Evolutionary conservation across 2,797 vertebrate genomes (phyloP), one percentile per base, ranked within the genome.

Genomic region (Psittacula echo): DNA sequence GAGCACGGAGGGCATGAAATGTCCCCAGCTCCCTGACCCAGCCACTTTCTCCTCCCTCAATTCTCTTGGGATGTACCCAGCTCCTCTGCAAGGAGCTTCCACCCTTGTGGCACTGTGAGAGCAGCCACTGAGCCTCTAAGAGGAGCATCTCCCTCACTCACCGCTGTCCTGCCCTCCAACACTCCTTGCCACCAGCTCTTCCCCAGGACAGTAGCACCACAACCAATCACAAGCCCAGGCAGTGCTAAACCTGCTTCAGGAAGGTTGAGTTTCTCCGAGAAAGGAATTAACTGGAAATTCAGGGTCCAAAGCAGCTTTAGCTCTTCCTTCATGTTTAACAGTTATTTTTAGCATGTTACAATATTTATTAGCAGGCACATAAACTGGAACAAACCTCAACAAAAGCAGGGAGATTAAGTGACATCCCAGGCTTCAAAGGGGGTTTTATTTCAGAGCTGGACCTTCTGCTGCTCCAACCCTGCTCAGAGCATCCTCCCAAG

Each of bases 281-380:
- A 0, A 3, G 42, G 82, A 94, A 88, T 47, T 23, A 64, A 85
- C 44, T 67, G 67, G 85, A 93, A 94, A 88, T 85, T 77, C 91
- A 50, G 70, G 29, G 64, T 80, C 87, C 32, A 44, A 47, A 89
- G 85, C 74, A 88, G 87, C 77, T 94, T 91, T 90, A 58, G 87
- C 61, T 41, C 81, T 71, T 44, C 22, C 85, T 85, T 79, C 67
- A 21, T 24, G 44, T 81, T 67, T 64, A 37, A 67, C 50, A 12
- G 83, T 71, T 94, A 94, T 96, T 96, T 94, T 96, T 88, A 86
- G 95, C 47, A 1, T 1, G 60, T 60, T 94, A 83, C 79, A 92
- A 89, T 96, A 95, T 94, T 95, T 93, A 93, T 93, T 82, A 93
- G 74, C 64, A 88, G 94, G 37, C 34, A 74, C 67, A 84, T 10